Percentiles rank a stretch among this genome's conserved stretches.
phyloP scores from a whole-genome alignment of 2,113 vertebrate genomes.

The Parus major region DNA sequence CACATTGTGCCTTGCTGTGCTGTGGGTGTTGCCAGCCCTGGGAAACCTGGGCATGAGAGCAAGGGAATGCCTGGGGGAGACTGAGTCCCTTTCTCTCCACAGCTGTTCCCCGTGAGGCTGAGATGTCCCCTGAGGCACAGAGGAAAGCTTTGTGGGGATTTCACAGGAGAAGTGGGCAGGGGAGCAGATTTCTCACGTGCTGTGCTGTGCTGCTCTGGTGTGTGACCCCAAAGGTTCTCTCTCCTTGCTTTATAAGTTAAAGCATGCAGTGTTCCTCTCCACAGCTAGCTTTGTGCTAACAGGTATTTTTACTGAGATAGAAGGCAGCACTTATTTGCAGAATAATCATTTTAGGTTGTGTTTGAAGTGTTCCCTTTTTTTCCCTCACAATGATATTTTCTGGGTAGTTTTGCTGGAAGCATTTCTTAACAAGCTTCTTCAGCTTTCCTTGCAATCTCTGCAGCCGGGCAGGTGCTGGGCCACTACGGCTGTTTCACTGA shows the following conservation, averaged over 20 bases:
- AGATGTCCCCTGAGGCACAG: not conserved
- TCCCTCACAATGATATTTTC: not conserved
- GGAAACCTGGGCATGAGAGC: not conserved
- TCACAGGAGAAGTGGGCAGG: accelerated
- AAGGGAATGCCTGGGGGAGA: accelerated
- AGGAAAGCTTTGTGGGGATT: not conserved
- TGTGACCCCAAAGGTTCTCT: not conserved
- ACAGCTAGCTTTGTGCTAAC: not conserved
- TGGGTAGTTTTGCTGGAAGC: constrained; percentile 33
- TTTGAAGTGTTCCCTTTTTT: constrained; percentile 26
- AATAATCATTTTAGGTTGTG: constrained; percentile 8
- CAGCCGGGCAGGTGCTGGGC: not conserved
- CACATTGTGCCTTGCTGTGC: accelerated
- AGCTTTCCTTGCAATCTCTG: not conserved
- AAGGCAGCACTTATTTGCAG: constrained; percentile 28
- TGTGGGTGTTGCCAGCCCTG: not conserved
- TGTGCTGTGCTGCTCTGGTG: not conserved
- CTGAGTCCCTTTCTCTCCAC: not conserved
- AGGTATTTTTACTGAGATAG: not conserved
- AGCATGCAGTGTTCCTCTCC: not conserved
- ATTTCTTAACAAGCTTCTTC: constrained; percentile 5
- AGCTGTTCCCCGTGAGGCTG: accelerated
- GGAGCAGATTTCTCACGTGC: not conserved
- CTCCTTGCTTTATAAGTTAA: not conserved
- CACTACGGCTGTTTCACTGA: not conserved